Conservation (phyloP, 2,797 vertebrate genomes). For the Rhincodon typus region DNA sequence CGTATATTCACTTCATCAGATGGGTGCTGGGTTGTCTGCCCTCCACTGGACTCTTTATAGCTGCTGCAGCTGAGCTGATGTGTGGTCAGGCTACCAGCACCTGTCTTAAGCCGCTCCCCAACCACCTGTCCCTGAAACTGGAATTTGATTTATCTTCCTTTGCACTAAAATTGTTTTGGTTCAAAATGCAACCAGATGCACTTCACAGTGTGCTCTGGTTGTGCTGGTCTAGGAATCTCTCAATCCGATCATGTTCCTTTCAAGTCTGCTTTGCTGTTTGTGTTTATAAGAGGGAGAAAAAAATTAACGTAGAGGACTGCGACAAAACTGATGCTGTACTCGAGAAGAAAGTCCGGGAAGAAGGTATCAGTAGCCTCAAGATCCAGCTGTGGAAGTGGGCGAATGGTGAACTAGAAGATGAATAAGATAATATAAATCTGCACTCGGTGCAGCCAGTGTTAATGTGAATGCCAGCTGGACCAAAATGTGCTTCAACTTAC, state of each 20-base stretch:
- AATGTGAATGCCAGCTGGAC: neutral
- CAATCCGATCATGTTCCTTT: neutral
- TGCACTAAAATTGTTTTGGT: slow-evolving; percentile 24
- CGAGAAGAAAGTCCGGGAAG: neutral
- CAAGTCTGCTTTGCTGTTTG: neutral
- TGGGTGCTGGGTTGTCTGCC: neutral
- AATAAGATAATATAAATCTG: neutral
- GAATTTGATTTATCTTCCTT: neutral
- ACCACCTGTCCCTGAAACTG: neutral
- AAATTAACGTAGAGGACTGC: neutral
- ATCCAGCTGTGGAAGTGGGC: neutral
- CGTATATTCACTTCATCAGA: neutral
- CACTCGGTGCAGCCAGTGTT: neutral
- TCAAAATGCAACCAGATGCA: neutral
- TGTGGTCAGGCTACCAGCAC: neutral
- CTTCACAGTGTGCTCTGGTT: neutral
- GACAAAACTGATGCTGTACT: neutral
- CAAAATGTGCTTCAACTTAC: neutral
- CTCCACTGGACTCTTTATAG: neutral
- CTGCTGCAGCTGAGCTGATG: neutral
- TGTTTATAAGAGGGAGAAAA: neutral
- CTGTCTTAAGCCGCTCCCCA: neutral
- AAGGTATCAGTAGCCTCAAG: neutral
- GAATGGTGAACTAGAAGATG: neutral
- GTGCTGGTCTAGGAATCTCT: neutral